A percentile compares a stretch with the other conserved stretches of the same genome.
Conservation (phyloP, 2,797 vertebrate genomes). For the Champsocephalus esox region DNA sequence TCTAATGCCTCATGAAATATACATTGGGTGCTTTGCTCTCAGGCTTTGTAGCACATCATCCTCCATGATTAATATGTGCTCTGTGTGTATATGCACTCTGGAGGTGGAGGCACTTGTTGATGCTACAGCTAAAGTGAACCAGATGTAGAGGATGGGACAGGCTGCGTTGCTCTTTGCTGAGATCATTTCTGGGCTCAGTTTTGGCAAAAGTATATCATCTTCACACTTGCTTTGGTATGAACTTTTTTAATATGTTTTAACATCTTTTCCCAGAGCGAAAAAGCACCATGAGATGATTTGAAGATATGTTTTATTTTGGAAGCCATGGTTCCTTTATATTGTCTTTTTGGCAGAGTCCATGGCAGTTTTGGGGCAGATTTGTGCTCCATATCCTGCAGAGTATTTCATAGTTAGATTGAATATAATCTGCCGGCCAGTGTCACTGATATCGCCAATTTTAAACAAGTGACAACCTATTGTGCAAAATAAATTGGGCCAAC, state of each 20-base stretch:
- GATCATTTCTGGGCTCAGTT: constrained; percentile 74
- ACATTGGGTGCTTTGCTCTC: constrained; percentile 63
- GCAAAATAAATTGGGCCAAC: too few relatives aligned
- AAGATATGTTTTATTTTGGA: neutral
- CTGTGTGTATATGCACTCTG: constrained; percentile 34
- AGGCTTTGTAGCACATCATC: constrained; percentile 56
- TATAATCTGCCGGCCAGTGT: constrained; percentile 27
- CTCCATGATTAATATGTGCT: constrained; percentile 55
- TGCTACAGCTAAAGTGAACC: constrained; percentile 84
- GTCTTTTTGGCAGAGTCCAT: constrained; percentile 24
- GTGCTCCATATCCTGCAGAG: constrained; percentile 40
- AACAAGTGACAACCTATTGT: too few relatives aligned
- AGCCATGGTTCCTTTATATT: constrained; percentile 4
- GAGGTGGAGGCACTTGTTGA: constrained; percentile 79
- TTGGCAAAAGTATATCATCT: constrained; percentile 60
- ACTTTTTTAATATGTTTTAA: constrained; percentile 35
- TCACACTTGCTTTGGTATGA: constrained; percentile 44
- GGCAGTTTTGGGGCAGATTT: constrained; percentile 46
- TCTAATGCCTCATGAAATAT: constrained; percentile 81
- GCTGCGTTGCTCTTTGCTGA: constrained; percentile 78
- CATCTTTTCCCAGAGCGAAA: neutral
- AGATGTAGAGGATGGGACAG: constrained; percentile 83
- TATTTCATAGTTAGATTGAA: constrained; percentile 46
- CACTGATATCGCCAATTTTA: neutral
- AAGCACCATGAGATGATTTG: neutral